Conservation (phyloP, 2,113 vertebrate species). For the Polyodon spathula region DNA sequence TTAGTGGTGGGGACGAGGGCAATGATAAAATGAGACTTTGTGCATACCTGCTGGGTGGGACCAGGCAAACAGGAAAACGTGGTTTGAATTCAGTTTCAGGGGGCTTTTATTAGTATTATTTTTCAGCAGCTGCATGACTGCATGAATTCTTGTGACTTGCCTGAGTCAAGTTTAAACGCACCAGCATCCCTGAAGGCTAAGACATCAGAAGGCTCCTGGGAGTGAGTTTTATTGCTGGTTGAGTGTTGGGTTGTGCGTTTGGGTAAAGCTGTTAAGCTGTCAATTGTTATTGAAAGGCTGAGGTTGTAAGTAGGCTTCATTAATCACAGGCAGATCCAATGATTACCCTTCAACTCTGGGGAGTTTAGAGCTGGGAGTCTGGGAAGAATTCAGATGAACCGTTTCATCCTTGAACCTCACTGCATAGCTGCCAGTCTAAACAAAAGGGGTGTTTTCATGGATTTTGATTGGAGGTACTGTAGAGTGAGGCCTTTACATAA, state of each 20-base stretch:
- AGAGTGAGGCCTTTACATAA: no score
- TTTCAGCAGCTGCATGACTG: no score
- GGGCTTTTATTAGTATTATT: no score
- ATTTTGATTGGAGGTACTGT: not conserved
- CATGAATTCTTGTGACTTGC: no score
- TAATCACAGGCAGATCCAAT: conserved; percentile 8
- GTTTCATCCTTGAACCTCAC: conserved; percentile 10
- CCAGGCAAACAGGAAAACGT: not conserved
- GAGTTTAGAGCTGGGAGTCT: not conserved
- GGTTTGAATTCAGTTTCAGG: not conserved
- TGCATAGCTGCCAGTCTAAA: not conserved
- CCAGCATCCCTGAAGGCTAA: no score
- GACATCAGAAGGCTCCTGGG: no score
- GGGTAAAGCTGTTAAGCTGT: not conserved
- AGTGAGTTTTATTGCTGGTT: conserved; percentile 22
- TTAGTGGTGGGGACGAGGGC: conserved; percentile 11
- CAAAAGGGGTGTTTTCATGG: not conserved
- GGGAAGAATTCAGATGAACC: conserved; percentile 1
- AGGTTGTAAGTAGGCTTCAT: conserved; percentile 1
- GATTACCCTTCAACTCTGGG: conserved; percentile 17
- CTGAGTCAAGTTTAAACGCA: no score
- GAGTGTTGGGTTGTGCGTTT: conserved; percentile 23
- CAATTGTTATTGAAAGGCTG: not conserved
- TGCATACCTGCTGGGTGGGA: not conserved
- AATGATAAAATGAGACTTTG: not conserved